Percentiles rank a stretch among this genome's conserved stretches.
These are phyloP conservation scores for Conopomorpha cramerella DNA, from an alignment of 1,140 invertebrate genomes.

Conservation along the genomic window DNA sequence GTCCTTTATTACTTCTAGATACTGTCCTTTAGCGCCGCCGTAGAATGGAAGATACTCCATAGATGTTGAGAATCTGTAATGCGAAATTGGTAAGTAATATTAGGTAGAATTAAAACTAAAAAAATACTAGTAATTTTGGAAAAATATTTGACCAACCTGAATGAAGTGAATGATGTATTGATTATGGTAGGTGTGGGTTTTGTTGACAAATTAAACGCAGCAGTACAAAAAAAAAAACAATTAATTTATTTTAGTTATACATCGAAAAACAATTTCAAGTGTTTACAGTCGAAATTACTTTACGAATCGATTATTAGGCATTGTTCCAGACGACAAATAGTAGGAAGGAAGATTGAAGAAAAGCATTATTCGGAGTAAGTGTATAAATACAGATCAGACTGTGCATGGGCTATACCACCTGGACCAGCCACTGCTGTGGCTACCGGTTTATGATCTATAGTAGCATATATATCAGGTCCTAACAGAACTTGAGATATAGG, in stretches of 20 bases:
- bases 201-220: slow-evolving; percentile 7
- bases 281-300: slow-evolving; percentile 32
- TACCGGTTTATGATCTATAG: slow-evolving; percentile 66
- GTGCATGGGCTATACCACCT: slow-evolving; percentile 70
- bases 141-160: not conserved
- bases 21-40: slow-evolving; percentile 68
- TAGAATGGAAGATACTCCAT: slow-evolving; percentile 63
- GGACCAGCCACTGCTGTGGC: slow-evolving; percentile 72
- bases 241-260: slow-evolving; percentile 5
- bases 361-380: too few species aligned
- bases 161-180: not conserved
- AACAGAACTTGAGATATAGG: slow-evolving; percentile 64
- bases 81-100: not conserved
- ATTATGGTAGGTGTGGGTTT: not conserved
- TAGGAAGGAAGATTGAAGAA: too few species aligned
- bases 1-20: slow-evolving; percentile 63
- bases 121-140: slow-evolving; percentile 2
- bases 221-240: slow-evolving; percentile 1
- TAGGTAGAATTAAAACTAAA: not conserved
- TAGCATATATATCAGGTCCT: slow-evolving; percentile 51
- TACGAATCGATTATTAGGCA: too few species aligned
- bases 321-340: too few species aligned
- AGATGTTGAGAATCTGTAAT: too few species aligned
- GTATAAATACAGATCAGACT: slow-evolving; percentile 65
- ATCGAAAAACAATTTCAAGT: slow-evolving; percentile 39